phyloP scores from a whole-genome alignment of 2,797 vertebrate species.

The Agapornis canus region DNA sequence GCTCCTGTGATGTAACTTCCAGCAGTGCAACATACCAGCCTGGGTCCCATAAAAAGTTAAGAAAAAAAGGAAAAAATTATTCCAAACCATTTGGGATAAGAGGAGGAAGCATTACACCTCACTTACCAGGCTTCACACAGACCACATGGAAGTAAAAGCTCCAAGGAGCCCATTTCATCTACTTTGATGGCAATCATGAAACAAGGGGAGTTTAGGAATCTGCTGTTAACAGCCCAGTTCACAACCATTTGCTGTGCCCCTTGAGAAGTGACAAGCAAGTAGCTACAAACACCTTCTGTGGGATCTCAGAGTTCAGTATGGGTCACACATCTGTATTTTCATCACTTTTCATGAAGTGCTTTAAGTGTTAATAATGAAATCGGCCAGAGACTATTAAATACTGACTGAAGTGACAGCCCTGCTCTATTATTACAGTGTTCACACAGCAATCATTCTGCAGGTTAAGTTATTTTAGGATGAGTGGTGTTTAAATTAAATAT shows the following conservation, averaged over 20 bases:
- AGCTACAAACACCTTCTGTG: not conserved
- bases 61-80: not conserved
- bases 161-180: not conserved
- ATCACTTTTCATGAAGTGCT: constrained; percentile 10
- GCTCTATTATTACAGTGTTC: constrained; percentile 43
- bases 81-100: not conserved
- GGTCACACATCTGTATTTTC: not conserved
- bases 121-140: not conserved
- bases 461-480: constrained; percentile 61
- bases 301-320: not conserved
- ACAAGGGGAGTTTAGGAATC: not conserved
- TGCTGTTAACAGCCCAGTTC: not conserved
- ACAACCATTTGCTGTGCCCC: not conserved
- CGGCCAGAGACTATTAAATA: constrained; percentile 44
- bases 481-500: constrained; percentile 56
- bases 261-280: not conserved
- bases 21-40: not conserved
- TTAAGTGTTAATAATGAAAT: constrained; percentile 50
- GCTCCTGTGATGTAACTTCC: not conserved
- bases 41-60: not conserved
- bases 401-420: constrained; percentile 39
- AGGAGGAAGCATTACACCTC: not conserved
- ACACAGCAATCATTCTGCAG: constrained; percentile 45
- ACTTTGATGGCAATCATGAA: not conserved
- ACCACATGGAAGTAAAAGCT: not conserved